Base-by-base conservation (phyloP, 1,140 invertebrate genomes). In the Dendroctonus ponderosae region DNA sequence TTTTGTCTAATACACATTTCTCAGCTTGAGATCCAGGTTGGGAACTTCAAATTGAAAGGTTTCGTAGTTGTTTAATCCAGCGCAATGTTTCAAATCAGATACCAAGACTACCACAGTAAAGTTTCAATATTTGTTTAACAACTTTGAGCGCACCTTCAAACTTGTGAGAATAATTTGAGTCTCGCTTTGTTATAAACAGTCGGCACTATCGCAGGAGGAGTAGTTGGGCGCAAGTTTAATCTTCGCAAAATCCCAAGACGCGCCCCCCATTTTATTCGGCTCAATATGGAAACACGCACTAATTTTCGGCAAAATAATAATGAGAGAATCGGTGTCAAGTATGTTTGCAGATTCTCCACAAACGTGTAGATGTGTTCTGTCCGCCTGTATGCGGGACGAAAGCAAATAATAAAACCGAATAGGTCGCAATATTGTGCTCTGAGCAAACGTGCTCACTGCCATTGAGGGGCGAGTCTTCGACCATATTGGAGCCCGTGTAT, bases 341-440 rank as follows among this genome's bases (percentile, higher is more conserved):
- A 50, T 67, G 59, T 67, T 67, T 67, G 53, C 59, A 48, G 52
- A 62, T 62, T 62, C 66, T 60, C 66, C 60, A 41, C 56, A 53
- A 46, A 12, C 26, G 26, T 26, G 50, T 26, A 58, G 62, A 62
- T 59, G 66, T 67, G 66, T 67, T 62, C 51, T 54, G 49, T 49
- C 41, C 14, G 44, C 14, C 38, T 58, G 50, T 48, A 44, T 67
- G 66, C 66, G 66, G 66, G 66, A 53, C 66, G 15, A 62, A 54
- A 39, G 66, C 59, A 67, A 67, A 67, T 67, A 67, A 67, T 62
- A 67, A 67, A 62, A 67, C 59, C 66, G 62, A 67, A 67, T 62
- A 67, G 66, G 66, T 67, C 66, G 66, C 66, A 67, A 67, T 67
- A 67, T 67, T 62, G 50, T 40, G 52, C 53, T 12, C 7, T 43